A percentile compares a stretch with the other conserved stretches of the same genome.
phyloP scores from a whole-genome alignment of 2,888 invertebrate species.

The Rhynchonema sp. region DNA sequence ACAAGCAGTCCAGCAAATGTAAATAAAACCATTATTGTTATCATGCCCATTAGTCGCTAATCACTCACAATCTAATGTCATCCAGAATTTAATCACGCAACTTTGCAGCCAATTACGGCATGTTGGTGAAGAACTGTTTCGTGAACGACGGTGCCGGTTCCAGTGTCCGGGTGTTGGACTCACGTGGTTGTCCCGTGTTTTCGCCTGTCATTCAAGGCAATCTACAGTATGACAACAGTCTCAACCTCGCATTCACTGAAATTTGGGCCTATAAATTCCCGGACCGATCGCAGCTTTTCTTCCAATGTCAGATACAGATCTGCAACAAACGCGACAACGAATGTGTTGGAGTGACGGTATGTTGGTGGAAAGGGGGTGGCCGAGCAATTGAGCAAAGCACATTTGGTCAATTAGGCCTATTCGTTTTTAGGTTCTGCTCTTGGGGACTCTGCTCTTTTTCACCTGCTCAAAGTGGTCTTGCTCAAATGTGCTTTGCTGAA shows the following conservation, averaged over 20 bases:
- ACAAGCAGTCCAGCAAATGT: too few relatives aligned
- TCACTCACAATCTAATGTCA: too few relatives aligned
- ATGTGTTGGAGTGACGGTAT: conserved; percentile 19
- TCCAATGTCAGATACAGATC: conserved; percentile 20
- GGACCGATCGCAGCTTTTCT: conserved; percentile 16
- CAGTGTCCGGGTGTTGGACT: conserved; percentile 12
- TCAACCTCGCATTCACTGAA: conserved; percentile 18
- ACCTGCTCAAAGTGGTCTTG: too few relatives aligned
- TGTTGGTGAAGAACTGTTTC: conserved; percentile 18
- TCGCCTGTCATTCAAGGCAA: conserved; percentile 15
- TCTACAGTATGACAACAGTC: conserved; percentile 14
- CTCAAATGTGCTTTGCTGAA: too few relatives aligned
- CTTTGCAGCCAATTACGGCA: conserved; percentile 15
- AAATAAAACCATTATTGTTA: too few relatives aligned
- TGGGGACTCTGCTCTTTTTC: too few relatives aligned
- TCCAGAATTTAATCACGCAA: too few relatives aligned
- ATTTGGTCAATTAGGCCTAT: too few relatives aligned
- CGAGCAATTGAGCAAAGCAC: too few relatives aligned
- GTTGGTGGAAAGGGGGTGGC: too few relatives aligned
- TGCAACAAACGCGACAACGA: conserved; percentile 21
- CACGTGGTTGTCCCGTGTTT: conserved; percentile 16
- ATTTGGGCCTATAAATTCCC: conserved; percentile 21
- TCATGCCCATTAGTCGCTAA: too few relatives aligned
- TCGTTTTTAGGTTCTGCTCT: too few relatives aligned
- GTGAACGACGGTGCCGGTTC: conserved; percentile 11